Percentiles rank a stretch among this genome's conserved stretches.
These are phyloP conservation scores for Hylaeus volcanicus DNA, from an alignment of 1,140 invertebrate species.

Conservation along the genomic window DNA sequence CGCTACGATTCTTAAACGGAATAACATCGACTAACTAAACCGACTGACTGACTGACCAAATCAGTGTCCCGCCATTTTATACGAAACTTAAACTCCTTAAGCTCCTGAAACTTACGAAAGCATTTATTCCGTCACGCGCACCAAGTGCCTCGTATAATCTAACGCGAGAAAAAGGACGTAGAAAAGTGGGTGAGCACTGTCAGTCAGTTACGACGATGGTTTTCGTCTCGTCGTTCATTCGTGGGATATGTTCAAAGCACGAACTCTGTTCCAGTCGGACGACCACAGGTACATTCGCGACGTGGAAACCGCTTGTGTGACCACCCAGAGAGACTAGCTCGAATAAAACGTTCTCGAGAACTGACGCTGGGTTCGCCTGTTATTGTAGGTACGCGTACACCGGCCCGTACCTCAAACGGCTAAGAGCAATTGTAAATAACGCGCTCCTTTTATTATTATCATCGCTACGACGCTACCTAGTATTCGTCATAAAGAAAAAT, in stretches of 20 bases:
- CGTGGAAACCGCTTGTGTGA: slow-evolving; percentile 38
- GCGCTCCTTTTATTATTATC: slow-evolving; percentile 26
- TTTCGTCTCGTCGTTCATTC: background rate
- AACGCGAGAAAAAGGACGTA: background rate
- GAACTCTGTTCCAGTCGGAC: slow-evolving; percentile 16
- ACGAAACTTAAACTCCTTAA: too few relatives aligned
- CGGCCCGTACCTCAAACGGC: background rate
- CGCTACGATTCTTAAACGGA: too few relatives aligned
- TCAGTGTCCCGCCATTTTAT: background rate
- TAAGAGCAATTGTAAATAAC: slow-evolving; percentile 33
- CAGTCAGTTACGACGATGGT: background rate
- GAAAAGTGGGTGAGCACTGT: background rate
- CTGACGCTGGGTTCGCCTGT: slow-evolving; percentile 24
- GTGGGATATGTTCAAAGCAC: background rate
- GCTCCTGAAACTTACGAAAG: too few relatives aligned
- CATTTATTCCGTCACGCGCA: too few relatives aligned
- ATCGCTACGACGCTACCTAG: background rate
- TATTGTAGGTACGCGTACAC: slow-evolving; percentile 28
- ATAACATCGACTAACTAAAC: too few relatives aligned
- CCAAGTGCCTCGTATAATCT: background rate
- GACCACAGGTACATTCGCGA: slow-evolving; percentile 27
- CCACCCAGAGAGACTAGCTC: slow-evolving; percentile 39
- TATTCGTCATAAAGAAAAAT: background rate
- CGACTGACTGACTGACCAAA: background rate
- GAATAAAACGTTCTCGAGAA: slow-evolving; percentile 39